Evolutionary conservation across 2,888 invertebrate genomes (phyloP).

Genomic region (Hylaea fasciaria): DNA sequence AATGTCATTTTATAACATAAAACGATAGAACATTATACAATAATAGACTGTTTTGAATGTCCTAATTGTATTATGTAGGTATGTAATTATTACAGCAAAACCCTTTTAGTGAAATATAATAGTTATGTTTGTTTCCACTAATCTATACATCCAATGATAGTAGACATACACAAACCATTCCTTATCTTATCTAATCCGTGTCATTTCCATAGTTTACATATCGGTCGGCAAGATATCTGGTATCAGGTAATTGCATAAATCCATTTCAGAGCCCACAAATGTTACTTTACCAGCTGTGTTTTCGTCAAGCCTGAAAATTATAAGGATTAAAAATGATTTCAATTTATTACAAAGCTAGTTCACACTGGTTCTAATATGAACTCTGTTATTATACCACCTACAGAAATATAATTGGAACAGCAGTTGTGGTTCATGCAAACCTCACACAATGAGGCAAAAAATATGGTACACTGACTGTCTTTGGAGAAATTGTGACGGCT

Average conservation of each 20-base stretch:
- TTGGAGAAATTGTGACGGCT: no score
- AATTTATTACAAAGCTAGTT: background rate
- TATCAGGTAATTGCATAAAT: constrained; percentile 90
- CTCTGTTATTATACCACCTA: no score
- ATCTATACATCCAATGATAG: constrained; percentile 23
- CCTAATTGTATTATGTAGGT: background rate
- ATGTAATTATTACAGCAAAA: no score
- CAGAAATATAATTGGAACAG: no score
- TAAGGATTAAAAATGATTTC: background rate
- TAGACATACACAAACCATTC: constrained; percentile 27
- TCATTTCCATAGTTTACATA: constrained; percentile 72
- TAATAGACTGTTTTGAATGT: background rate
- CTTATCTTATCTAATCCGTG: constrained; percentile 35
- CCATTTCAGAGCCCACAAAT: constrained; percentile 88
- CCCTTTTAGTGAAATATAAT: no score
- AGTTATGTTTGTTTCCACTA: constrained; percentile 5
- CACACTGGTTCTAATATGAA: background rate
- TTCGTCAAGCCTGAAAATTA: constrained; percentile 87
- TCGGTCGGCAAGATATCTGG: constrained; percentile 91
- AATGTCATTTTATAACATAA: background rate
- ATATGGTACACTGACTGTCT: no score
- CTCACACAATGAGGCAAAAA: background rate
- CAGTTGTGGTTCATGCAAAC: no score
- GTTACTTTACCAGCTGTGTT: constrained; percentile 91
- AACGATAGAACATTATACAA: background rate